phyloP scores from a whole-genome alignment of 1,140 invertebrate genomes.

The Bombus difficillimus region DNA sequence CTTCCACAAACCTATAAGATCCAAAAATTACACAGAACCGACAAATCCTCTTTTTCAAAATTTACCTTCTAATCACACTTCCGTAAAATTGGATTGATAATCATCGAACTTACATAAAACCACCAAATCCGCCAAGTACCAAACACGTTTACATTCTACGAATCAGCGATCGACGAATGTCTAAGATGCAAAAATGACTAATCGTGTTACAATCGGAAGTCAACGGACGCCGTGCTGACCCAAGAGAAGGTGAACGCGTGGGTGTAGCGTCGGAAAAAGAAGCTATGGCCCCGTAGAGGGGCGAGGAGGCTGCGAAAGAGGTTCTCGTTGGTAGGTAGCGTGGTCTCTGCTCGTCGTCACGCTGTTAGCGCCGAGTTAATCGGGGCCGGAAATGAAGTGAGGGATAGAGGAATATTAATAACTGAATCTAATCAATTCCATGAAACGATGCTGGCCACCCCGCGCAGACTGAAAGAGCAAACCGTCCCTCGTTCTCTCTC shows the following conservation, averaged over 20 bases:
- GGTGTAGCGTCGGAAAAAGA: slow-evolving; percentile 28
- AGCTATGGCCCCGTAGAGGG: slow-evolving; percentile 21
- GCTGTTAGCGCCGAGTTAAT: slow-evolving; percentile 80
- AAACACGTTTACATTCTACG: no score
- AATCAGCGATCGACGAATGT: no score
- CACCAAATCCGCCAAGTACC: no score
- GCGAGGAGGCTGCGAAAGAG: slow-evolving; percentile 33
- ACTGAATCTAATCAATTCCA: slow-evolving; percentile 82
- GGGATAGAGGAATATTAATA: slow-evolving; percentile 83
- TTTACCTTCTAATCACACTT: no score
- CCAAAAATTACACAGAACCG: neutral
- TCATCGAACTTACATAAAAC: no score
- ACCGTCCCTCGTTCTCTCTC: slow-evolving; percentile 24
- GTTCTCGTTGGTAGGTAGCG: slow-evolving; percentile 54
- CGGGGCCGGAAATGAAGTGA: slow-evolving; percentile 81
- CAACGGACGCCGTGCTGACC: neutral
- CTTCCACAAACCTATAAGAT: neutral
- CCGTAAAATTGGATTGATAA: no score
- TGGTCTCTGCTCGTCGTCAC: slow-evolving; percentile 78
- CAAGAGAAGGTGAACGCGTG: neutral
- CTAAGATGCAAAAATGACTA: neutral
- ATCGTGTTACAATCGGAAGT: neutral
- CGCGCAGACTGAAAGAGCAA: slow-evolving; percentile 66
- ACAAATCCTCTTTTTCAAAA: no score
- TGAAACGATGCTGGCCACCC: slow-evolving; percentile 78